These are phyloP conservation scores for Callaeas wilsoni DNA, from an alignment of 2,113 vertebrate species.

Conservation along the genomic window DNA sequence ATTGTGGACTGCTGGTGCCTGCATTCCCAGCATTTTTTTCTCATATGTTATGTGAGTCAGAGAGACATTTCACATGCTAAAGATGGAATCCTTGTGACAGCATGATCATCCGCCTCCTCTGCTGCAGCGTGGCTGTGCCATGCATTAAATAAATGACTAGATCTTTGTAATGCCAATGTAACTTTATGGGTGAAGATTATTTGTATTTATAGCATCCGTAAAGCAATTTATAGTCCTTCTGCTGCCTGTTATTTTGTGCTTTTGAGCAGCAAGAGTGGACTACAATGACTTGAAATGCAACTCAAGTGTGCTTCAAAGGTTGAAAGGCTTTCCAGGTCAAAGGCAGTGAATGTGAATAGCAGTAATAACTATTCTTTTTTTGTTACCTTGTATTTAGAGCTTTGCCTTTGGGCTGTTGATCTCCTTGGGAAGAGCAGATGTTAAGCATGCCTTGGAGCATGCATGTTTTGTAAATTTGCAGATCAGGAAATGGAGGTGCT, in stretches of 20 bases:
- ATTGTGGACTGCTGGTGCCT: not conserved
- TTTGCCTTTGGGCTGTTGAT: not conserved
- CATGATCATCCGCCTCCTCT: not conserved
- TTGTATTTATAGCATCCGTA: slow-evolving; percentile 51
- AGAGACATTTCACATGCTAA: slow-evolving; percentile 8
- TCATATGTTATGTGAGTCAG: not conserved
- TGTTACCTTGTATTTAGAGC: not conserved
- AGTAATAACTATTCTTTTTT: not conserved
- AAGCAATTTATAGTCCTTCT: slow-evolving; percentile 51
- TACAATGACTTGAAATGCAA: slow-evolving; percentile 16
- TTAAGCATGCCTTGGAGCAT: not conserved
- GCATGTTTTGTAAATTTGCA: not conserved
- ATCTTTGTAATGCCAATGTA: slow-evolving; percentile 46
- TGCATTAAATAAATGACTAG: slow-evolving; percentile 17
- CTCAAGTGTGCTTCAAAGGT: slow-evolving; percentile 1
- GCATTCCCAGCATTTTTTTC: not conserved
- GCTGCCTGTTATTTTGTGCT: slow-evolving; percentile 41
- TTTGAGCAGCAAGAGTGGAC: slow-evolving; percentile 20
- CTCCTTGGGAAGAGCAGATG: not conserved
- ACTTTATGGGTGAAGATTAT: slow-evolving; percentile 34
- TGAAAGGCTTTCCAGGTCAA: slow-evolving; percentile 31
- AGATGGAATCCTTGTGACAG: slow-evolving; percentile 22
- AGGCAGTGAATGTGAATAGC: not conserved
- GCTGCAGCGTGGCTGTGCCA: not conserved
- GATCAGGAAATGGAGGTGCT: not conserved